Conservation (phyloP, 1,140 invertebrate genomes). For the Heliconius eleuchia region DNA sequence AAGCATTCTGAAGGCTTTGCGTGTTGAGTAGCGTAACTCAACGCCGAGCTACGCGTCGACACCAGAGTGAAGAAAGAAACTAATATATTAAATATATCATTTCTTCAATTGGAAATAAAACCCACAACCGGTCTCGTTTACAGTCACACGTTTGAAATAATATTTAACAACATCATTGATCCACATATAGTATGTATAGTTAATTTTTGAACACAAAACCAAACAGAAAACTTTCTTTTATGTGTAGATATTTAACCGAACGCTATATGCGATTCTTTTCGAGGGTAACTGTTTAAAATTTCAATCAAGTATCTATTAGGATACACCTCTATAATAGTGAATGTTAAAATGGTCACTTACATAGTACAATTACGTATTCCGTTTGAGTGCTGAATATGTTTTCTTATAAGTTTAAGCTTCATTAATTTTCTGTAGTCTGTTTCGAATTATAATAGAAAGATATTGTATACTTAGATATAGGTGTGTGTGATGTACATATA, state of each 20-base stretch:
- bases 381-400: conserved; percentile 40
- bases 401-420: conserved; percentile 11
- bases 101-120: no score
- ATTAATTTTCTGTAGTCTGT: not conserved
- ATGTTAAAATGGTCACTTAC: conserved; percentile 31
- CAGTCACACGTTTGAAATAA: no score
- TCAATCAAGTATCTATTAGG: conserved; percentile 46
- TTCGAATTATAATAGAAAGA: not conserved
- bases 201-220: not conserved
- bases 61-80: no score
- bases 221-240: not conserved
- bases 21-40: no score
- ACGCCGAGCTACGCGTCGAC: no score
- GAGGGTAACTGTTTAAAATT: conserved; percentile 42
- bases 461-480: not conserved
- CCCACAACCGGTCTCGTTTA: no score
- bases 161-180: no score
- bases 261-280: not conserved
- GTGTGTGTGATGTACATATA: no score
- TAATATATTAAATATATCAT: no score
- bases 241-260: not conserved
- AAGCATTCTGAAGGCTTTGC: no score
- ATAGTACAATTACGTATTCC: conserved; percentile 36
- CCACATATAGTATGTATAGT: no score
- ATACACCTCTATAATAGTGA: conserved; percentile 39